Percentiles rank a stretch among this genome's conserved stretches.
phyloP scores from a whole-genome alignment of 2,888 invertebrate genomes.

The Callosobruchus maculatus region DNA sequence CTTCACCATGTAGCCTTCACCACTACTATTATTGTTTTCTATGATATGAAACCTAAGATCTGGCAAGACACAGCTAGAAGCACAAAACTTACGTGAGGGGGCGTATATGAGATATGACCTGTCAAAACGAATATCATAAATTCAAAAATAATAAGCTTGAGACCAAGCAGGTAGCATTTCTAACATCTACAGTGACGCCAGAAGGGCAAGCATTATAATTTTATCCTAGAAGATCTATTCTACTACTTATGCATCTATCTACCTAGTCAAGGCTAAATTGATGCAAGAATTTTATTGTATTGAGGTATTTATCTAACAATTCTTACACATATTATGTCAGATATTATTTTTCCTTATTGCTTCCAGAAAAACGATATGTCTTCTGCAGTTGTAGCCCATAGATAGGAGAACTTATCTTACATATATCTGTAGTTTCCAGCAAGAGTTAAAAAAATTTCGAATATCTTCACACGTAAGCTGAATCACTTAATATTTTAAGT shows the following conservation, averaged over 20 bases:
- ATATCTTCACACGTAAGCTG: too few relatives aligned
- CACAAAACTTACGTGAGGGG: not conserved
- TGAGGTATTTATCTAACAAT: not conserved
- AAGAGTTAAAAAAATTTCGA: too few relatives aligned
- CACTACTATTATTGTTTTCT: too few relatives aligned
- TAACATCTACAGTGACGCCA: slow-evolving; percentile 36
- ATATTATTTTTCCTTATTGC: too few relatives aligned
- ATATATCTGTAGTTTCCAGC: too few relatives aligned
- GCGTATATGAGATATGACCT: not conserved
- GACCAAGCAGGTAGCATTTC: slow-evolving; percentile 39
- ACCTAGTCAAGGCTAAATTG: slow-evolving; percentile 17
- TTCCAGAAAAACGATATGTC: too few relatives aligned
- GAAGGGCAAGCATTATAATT: slow-evolving; percentile 35
- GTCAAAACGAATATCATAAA: not conserved
- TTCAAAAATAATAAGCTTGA: slow-evolving; percentile 16
- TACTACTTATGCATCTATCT: slow-evolving; percentile 24
- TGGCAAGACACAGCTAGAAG: not conserved
- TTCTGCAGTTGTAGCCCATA: too few relatives aligned
- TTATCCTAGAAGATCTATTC: not conserved
- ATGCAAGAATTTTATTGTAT: not conserved
- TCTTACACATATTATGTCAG: not conserved
- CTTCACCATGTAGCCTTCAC: too few relatives aligned
- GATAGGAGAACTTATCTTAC: too few relatives aligned
- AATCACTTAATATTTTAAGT: too few relatives aligned
- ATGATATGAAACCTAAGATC: too few relatives aligned